Base-by-base conservation (phyloP, 2,113 vertebrate genomes). In the Serilophus lunatus region DNA sequence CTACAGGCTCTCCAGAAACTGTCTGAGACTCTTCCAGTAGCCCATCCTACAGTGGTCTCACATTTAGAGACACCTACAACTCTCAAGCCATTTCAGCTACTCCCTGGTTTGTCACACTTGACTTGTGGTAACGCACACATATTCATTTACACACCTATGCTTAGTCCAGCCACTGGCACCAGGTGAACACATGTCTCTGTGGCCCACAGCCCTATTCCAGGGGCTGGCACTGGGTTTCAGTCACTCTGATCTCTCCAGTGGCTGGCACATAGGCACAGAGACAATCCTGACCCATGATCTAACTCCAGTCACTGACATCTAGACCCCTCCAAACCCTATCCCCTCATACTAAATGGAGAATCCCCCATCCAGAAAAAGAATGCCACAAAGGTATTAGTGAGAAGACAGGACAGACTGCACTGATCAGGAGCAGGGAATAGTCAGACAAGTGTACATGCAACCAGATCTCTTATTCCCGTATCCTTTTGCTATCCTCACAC, bases 131-230 rank as follows among this genome's bases (percentile, higher is more conserved):
- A 13, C 33, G 36, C 42, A 45, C 26, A 71, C 23, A 24, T 38
- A 35, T 17, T 31, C 22, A 5, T 28, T 49, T n/a, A 17, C 45
- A 60, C 65, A 42, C 19, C 4, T 17, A 7, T 4, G 6, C 22
- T 50, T 33, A 33, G 7, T 40, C 17, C 71, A 65, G 44, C 12
- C 4, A 1, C 65, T 26, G 25, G 20, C 54, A 56, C 14, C 12
- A 10, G 22, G 13, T 38, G 1, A 70, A 60, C 25, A 35, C 24
- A 22, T 13, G 20, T 1, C 6, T 2, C 53, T 28, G 42, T 10
- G n/a, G 28, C 13, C 50, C 1, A 1, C 1, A 1, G 8, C 31
- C 59, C 42, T 68, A 0, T 26, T 53, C 26, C 63, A 45, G 33
- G 23, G 13, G 1, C 61, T 56, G 42, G 31, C 15, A 36, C 29